Conservation (phyloP, 2,797 vertebrate genomes). For the Hydrolagus colliei region DNA sequence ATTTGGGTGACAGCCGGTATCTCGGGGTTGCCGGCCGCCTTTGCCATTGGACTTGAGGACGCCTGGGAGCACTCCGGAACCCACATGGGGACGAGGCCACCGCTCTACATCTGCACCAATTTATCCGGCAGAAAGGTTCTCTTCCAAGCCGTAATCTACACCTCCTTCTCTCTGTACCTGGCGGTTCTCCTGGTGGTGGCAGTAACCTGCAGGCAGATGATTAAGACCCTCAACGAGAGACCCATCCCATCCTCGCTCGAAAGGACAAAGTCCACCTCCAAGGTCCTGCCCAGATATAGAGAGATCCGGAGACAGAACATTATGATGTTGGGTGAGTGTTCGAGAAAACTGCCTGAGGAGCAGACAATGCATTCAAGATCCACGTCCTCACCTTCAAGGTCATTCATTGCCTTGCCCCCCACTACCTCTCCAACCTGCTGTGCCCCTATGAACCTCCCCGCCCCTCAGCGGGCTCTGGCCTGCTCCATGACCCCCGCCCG, state of each 20-base stretch:
- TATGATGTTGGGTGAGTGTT: conserved; percentile 37
- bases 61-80: conserved; percentile 6
- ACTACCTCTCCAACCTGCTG: no score
- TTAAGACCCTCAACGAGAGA: conserved; percentile 32
- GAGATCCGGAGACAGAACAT: conserved; percentile 36
- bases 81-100: background rate
- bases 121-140: conserved; percentile 22
- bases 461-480: no score
- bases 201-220: conserved; percentile 36
- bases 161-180: conserved; percentile 36
- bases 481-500: no score
- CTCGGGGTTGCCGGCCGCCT: conserved; percentile 35
- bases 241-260: background rate
- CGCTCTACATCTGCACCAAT: conserved; percentile 37
- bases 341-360: background rate
- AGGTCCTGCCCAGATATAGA: conserved; percentile 26
- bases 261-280: conserved; percentile 14
- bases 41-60: conserved; percentile 38
- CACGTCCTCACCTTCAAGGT: no score
- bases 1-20: conserved; percentile 36
- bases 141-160: conserved; percentile 34
- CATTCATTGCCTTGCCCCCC: no score
- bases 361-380: background rate
- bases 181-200: conserved; percentile 35
- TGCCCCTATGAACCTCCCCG: no score